Evolutionary conservation across 1,140 invertebrate genomes (phyloP), one percentile per base, ranked within the genome.

Genomic region (Dendroctonus ponderosae): DNA sequence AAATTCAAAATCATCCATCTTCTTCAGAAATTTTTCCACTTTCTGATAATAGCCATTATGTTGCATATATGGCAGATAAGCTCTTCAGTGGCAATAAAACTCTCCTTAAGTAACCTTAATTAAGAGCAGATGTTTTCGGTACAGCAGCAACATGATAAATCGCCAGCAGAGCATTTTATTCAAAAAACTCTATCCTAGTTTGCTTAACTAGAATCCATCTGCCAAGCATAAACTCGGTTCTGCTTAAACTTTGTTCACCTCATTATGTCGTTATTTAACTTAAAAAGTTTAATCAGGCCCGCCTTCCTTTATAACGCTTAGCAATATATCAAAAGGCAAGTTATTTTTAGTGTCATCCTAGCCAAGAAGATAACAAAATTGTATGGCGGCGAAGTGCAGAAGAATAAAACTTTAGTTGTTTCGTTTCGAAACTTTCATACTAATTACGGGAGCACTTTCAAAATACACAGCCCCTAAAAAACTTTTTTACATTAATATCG

Each of bases 321-420:
- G 60, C 49, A 62, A 62, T 62, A 53, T 62, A 62, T 62, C 60
- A 62, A 62, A 41, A 11, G 39, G 6, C 38, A 37, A 62, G 60
- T 43, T 52, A 62, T 53, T 62, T 62, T 62, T 62, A 62, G 50
- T 53, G 60, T 53, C 60, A 53, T 14, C 60, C 50, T 11, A 62
- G 43, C 26, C 9, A 51, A 37, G 40, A 37, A 52, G 60, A 62
- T 62, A 62, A 62, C 60, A 43, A 62, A 62, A 52, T 62, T 62
- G 39, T 62, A 60, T 49, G 37, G 37, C 44, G 44, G 46, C 15
- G 40, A 37, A 52, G 49, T 52, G 50, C 15, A 51, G 15, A 62
- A 48, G 44, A 62, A 62, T 62, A 52, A 62, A 62, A 62, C 60
- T 62, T 62, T 62, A 62, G n/a, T 62, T 62, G 50, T 62, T 62